phyloP scores from a whole-genome alignment of 2,888 invertebrate genomes.

The Sesia apiformis region DNA sequence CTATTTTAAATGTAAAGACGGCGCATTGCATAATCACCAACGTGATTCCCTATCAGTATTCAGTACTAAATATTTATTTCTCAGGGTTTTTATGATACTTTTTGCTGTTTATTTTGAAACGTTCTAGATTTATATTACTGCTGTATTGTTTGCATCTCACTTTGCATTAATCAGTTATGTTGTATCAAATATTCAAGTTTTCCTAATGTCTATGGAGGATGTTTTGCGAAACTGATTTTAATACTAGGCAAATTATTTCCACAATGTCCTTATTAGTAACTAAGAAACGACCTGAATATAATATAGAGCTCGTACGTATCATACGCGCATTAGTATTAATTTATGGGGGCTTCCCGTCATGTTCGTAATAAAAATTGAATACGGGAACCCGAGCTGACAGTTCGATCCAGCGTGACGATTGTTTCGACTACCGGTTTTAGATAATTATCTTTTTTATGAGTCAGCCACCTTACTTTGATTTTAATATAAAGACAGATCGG shows the following conservation, averaged over 20 bases:
- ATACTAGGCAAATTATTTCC: no score
- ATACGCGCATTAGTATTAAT: no score
- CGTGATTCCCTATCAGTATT: constrained; percentile 66
- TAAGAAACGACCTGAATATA: no score
- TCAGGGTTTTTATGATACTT: constrained; percentile 45
- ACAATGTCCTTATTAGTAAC: no score
- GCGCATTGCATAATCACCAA: constrained; percentile 68
- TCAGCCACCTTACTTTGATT: constrained; percentile 39
- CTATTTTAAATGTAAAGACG: constrained; percentile 68
- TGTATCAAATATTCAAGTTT: not conserved
- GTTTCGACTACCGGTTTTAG: constrained; percentile 60
- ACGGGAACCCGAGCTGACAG: constrained; percentile 27
- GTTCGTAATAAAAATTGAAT: constrained; percentile 13
- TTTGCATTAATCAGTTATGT: not conserved
- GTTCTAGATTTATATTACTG: not conserved
- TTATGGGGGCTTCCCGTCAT: not conserved
- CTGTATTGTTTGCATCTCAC: not conserved
- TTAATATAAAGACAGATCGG: constrained; percentile 72
- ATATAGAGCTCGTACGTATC: no score
- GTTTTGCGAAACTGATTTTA: no score
- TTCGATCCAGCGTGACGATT: constrained; percentile 53
- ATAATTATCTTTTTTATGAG: constrained; percentile 29
- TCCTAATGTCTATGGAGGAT: no score
- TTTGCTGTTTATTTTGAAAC: constrained; percentile 3
- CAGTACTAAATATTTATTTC: constrained; percentile 65